Evolutionary conservation across 1,140 invertebrate species (phyloP).

Genomic region (Hestina assimilis): DNA sequence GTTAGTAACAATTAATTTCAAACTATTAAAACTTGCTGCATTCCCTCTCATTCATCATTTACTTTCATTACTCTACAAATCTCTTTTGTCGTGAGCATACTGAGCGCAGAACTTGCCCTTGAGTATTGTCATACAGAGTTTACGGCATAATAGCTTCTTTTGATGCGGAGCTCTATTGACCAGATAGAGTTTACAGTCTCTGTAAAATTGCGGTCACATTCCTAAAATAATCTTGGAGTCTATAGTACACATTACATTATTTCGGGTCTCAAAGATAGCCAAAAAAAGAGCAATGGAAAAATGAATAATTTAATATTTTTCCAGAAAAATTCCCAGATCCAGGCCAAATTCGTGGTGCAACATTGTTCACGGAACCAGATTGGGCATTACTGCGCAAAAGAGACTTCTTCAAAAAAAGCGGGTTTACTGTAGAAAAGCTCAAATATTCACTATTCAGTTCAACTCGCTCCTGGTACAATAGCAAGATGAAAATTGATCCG

Average conservation of each 20-base stretch:
- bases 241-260: no score
- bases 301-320: constrained; percentile 6
- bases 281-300: background rate
- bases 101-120: no score
- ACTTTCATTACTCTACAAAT: no score
- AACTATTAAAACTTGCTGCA: background rate
- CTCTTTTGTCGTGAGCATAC: no score
- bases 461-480: constrained; percentile 40
- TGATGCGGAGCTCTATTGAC: no score
- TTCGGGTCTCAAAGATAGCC: no score
- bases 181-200: no score
- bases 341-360: constrained; percentile 35
- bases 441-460: constrained; percentile 27
- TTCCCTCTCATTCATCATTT: no score
- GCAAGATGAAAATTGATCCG: constrained; percentile 31
- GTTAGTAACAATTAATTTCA: constrained; percentile 34
- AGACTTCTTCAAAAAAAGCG: constrained; percentile 20
- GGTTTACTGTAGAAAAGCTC: constrained; percentile 30
- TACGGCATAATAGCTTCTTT: no score
- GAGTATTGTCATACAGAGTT: no score
- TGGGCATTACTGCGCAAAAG: constrained; percentile 34
- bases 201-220: no score
- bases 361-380: constrained; percentile 39
- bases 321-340: constrained; percentile 41
- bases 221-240: no score